Evolutionary conservation across 2,113 vertebrate species (phyloP), one percentile per base, ranked within the genome.

Genomic region (Motacilla tschutschensis): DNA sequence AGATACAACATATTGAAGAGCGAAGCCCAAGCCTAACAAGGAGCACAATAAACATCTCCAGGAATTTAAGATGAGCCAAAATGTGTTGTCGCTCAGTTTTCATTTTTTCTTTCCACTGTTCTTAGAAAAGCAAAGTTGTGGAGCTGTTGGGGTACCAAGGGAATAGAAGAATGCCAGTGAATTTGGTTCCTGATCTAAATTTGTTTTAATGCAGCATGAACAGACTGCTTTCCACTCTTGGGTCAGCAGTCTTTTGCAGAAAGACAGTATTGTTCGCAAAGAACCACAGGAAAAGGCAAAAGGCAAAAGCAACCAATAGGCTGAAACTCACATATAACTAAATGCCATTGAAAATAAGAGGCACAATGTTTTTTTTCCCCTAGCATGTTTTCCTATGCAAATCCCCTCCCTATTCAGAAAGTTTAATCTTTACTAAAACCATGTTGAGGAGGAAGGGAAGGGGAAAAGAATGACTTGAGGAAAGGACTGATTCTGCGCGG

Each of bases 111-210:
- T 92, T 94, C 73, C 93, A 79, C 89, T 94, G 91, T 96, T 96
- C 95, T 95, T 95, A 95, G 95, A 96, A 97, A 97, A 95, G 95
- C 92, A 93, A 93, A 96, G 92, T 90, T 89, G 83, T 91, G 88
- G 95, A 96, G 93, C 72, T 95, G 78, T 91, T 88, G 73, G 44
- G 78, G 93, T 94, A 97, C 95, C 95, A 85, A 91, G 97, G 96
- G 96, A 96, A 96, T 95, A 95, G 83, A 97, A 91, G 96, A 96
- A 97, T 96, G 97, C 90, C 91, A 92, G 38, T 78, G 92, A 95
- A 94, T 95, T 91, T 95, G 91, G 95, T 92, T 95, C 91, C 87
- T 91, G 92, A 94, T 95, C 94, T 95, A 93, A 95, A 95, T 96
- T 94, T 95, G 85, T 87, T 94, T 95, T 95, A 95, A 95, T 85